Base-by-base conservation (phyloP, 2,797 vertebrate species). In the Myotis vivesi region DNA sequence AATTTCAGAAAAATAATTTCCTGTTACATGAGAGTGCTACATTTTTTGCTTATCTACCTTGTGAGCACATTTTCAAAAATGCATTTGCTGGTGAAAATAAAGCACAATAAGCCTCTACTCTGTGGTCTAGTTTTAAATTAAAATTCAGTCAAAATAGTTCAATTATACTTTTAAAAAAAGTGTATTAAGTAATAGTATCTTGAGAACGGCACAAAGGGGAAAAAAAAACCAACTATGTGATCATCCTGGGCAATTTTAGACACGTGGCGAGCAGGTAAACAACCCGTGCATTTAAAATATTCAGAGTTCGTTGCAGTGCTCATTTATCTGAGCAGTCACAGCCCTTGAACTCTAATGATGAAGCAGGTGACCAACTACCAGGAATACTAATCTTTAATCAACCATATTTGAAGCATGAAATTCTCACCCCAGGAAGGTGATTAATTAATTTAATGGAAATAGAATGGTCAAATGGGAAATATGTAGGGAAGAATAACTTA, bases 301-400 rank as follows among this genome's bases (percentile, higher is more conserved):
- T 96, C 94, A 92, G 46, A 95, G 95, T 79, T 71, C 81, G 81
- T 79, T 62, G 46, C 75, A 68, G n/a, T n/a, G 9, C 95, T 97
- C 92, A 36, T 96, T 97, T 89, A 97, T 4, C n/a, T 93, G 72
- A 89, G 81, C 62, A 96, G 33, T 12, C 59, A 84, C 41, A 94
- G n/a, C n/a, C 41, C 25, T n/a, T 94, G 89, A 97, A 89, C 72
- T 85, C 25, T 88, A 98, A 97, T 96, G 96, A 96, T 88, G 85
- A 97, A 97, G 49, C 71, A 94, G 77, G 88, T 96, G 95, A 97
- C 94, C 12, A 1, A 83, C 92, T 87, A 3, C 72, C 44, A 73
- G 41, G 59, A 90, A 91, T 87, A 64, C 89, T 97, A 89, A 95
- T 97, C 95, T 96, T 98, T 92, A 98, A 97, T 98, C 95, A 98